A percentile compares a stretch with the other conserved stretches of the same genome.
Evolutionary conservation across 2,113 vertebrate species (phyloP).

Genomic region (Platysteira castanea): DNA sequence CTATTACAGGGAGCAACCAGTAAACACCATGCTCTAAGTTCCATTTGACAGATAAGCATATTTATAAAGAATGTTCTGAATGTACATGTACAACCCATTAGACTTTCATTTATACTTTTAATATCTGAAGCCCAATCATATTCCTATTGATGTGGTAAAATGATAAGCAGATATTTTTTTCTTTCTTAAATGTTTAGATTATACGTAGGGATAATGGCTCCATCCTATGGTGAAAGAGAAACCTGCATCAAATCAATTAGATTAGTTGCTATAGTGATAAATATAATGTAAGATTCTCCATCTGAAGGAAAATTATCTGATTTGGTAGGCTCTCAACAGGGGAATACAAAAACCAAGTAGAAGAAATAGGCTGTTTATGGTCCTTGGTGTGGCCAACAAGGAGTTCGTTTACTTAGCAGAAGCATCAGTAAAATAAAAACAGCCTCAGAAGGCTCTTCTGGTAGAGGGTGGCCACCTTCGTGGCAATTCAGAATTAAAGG

Average conservation of each 20-base stretch:
- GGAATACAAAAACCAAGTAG: not conserved
- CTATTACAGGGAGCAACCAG: not conserved
- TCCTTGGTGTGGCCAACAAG: not conserved
- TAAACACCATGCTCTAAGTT: not conserved
- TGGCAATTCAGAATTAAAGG: not conserved
- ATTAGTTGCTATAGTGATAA: conserved; percentile 73
- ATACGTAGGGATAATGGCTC: conserved; percentile 81
- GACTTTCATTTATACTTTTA: not conserved
- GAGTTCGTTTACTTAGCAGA: not conserved
- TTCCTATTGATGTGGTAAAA: not conserved
- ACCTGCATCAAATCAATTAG: conserved; percentile 71
- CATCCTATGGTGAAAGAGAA: conserved; percentile 85
- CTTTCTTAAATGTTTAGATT: conserved; percentile 57
- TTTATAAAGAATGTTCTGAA: not conserved
- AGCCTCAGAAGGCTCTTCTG: not conserved
- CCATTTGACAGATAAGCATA: not conserved
- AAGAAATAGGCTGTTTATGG: not conserved
- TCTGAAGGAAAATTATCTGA: not conserved
- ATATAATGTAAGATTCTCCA: conserved; percentile 26
- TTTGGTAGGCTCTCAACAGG: not conserved
- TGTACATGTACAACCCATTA: not conserved
- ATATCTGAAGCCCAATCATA: not conserved
- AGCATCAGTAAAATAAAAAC: not conserved
- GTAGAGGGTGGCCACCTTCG: not conserved
- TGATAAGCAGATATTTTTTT: conserved; percentile 22